These are phyloP conservation scores for Rafetus swinhoei DNA, from an alignment of 2,113 vertebrate species.

Conservation along the genomic window DNA sequence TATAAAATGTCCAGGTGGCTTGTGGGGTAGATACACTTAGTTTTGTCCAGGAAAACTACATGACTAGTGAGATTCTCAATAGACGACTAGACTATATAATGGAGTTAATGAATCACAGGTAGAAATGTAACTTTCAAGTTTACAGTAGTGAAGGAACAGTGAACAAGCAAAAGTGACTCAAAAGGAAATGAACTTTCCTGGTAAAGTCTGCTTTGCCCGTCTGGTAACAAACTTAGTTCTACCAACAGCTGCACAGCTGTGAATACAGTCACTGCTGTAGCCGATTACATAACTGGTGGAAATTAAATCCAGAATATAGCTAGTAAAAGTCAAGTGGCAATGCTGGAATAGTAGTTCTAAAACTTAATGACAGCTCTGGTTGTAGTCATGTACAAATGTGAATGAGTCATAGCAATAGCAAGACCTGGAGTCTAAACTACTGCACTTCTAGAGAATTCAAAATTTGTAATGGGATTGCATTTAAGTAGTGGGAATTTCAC, in stretches of 20 bases:
- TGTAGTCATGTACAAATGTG: not conserved
- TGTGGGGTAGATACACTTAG: not conserved
- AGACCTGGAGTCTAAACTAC: not conserved
- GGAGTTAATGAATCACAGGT: not conserved
- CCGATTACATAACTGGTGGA: not conserved
- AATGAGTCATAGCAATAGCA: not conserved
- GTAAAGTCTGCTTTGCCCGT: slow-evolving; percentile 10
- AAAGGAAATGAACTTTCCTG: not conserved
- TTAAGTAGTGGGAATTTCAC: too few relatives aligned
- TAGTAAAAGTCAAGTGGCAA: not conserved
- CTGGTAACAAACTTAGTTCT: not conserved
- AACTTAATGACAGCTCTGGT: not conserved
- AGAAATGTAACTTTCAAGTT: not conserved
- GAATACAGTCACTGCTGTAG: rapidly evolving
- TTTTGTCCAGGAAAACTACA: not conserved
- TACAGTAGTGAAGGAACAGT: not conserved
- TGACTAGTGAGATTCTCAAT: not conserved
- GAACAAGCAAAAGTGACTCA: slow-evolving; percentile 41
- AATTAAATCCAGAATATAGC: not conserved
- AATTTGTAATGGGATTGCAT: not conserved
- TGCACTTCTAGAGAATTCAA: not conserved
- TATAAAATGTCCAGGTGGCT: slow-evolving; percentile 27
- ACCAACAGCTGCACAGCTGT: not conserved
- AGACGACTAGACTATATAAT: not conserved
- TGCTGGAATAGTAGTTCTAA: not conserved